These are phyloP conservation scores for Chondrilla cf. caribensis DNA, from an alignment of 37 sponge, comb jelly and placozoan genomes.

Conservation along the genomic window DNA sequence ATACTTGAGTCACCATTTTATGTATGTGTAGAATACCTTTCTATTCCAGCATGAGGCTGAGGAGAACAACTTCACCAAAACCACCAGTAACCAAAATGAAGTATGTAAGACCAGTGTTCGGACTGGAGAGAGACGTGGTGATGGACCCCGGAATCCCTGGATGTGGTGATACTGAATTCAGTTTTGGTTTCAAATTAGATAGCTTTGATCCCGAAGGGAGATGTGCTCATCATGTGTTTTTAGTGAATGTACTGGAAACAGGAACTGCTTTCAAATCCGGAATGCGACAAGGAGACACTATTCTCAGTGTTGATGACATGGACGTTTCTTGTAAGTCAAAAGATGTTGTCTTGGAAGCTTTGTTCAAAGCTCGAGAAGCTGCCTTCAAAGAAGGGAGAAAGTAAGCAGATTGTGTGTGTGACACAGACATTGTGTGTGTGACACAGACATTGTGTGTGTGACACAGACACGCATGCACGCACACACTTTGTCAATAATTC, in stretches of 20 bases:
- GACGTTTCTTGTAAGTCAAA: background rate
- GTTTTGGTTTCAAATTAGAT: background rate
- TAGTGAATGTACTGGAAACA: slow-evolving; percentile 50
- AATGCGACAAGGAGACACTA: background rate
- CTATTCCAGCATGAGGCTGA: too few species aligned
- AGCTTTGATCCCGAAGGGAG: background rate
- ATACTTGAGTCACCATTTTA: too few species aligned
- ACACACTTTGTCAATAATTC: background rate
- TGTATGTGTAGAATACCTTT: too few species aligned
- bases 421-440: too few species aligned
- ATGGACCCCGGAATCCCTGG: background rate
- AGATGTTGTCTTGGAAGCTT: background rate
- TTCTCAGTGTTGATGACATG: background rate
- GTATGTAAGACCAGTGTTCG: background rate
- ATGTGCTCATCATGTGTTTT: slow-evolving; percentile 44
- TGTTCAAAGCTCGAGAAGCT: background rate
- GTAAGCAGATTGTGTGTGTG: background rate
- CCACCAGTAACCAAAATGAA: too few species aligned
- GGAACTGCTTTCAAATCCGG: slow-evolving; percentile 61
- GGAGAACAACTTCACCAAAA: too few species aligned
- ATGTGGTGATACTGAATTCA: background rate
- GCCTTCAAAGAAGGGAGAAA: background rate
- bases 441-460: too few species aligned
- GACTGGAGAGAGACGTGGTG: background rate
- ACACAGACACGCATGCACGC: too few species aligned